Evolutionary conservation across 2,113 vertebrate species (phyloP), one percentile per base, ranked within the genome.

Genomic region (Centropristis striata): DNA sequence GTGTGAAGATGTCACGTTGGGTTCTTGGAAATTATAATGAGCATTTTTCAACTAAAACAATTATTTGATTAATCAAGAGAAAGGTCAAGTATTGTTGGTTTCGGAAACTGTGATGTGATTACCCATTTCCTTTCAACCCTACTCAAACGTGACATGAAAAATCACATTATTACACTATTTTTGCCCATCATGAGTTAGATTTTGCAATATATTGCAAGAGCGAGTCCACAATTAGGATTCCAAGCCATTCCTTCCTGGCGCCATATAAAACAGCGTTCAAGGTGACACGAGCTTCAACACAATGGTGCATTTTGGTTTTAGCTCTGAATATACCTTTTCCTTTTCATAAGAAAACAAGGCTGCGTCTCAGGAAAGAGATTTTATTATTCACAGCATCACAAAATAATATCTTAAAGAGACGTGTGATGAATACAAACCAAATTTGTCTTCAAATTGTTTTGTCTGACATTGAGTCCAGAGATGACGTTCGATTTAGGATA

Each of bases 281-380:
- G 57, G 70, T 72, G 57, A 72, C 55, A 59, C 42, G 6, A 20
- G 55, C 55, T 49, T 49, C 42, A 46, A 46, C 23, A 55, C 67
- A 28, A 11, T 28, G 67, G 23, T n/a, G 21, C 23, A 41, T 50
- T 8, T 47, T 36, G 50, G 20, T 10, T 54, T 44, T 16, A 58
- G 54, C 41, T 36, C 14, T 27, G 50, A 37, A 60, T 47, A 57
- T 36, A 8, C 12, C 10, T 23, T 23, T 27, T 12, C 47, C 11
- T 18, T 28, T 64, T n/a, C 8, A 20, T 36, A 10, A 28, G 1
- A 32, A 44, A 44, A 44, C 51, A 21, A 36, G 13, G 41, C 41
- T 36, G 2, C 41, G n/a, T n/a, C 36, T 68, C 66, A 25, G n/a
- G n/a, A n/a, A n/a, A n/a, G n/a, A 20, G 1, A 20, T 49, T 37